phyloP scores from a whole-genome alignment of 2,888 invertebrate species.

The Norana najaformis region DNA sequence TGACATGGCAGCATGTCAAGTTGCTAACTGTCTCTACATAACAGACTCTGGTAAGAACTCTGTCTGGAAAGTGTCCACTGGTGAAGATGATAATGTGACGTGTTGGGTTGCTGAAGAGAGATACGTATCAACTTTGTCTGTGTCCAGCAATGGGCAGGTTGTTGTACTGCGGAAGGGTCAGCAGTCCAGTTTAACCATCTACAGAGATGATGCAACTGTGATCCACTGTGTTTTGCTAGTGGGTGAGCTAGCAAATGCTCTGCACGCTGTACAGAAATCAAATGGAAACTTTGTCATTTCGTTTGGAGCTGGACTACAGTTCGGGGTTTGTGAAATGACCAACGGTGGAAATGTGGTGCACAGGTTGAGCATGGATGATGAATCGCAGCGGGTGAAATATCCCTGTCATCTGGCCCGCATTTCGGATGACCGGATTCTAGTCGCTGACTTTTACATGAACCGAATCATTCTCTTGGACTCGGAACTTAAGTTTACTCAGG shows the following conservation, averaged over 20 bases:
- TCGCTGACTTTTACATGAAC: background rate
- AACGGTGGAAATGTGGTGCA: background rate
- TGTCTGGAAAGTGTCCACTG: background rate
- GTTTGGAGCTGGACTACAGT: background rate
- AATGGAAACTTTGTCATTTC: background rate
- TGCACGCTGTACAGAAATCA: background rate
- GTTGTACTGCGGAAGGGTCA: background rate
- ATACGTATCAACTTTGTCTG: background rate
- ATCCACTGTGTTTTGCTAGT: background rate
- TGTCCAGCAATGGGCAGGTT: background rate
- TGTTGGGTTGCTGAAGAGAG: background rate
- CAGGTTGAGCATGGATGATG: background rate
- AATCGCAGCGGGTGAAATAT: background rate
- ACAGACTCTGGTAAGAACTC: background rate
- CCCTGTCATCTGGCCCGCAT: background rate
- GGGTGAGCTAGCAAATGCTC: background rate
- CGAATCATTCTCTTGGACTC: background rate
- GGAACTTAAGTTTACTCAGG: background rate
- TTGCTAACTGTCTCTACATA: conserved; percentile 1
- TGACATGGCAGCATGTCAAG: background rate
- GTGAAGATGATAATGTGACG: background rate
- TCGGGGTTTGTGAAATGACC: background rate
- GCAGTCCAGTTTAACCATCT: background rate
- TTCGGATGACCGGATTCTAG: conserved; percentile 4
- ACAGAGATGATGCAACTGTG: background rate